Base-by-base conservation (phyloP, 1,140 invertebrate genomes). In the Ruditapes philippinarum region DNA sequence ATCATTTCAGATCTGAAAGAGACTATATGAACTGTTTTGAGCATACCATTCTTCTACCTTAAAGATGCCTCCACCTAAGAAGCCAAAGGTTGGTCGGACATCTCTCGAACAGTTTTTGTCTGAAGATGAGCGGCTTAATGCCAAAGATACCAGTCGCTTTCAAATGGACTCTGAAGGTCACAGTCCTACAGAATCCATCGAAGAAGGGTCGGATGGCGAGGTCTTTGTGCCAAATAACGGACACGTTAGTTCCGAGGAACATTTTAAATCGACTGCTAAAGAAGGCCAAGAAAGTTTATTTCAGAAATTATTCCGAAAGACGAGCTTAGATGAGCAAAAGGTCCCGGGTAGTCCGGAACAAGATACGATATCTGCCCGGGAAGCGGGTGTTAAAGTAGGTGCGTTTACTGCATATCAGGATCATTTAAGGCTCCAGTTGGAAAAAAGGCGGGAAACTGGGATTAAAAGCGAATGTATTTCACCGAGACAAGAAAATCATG, bases 11-110 rank as follows among this genome's bases (percentile, higher is more conserved):
- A 33, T 7, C 36, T 70, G 3, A 45, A 5, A 45, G 42, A 45
- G 14, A 45, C 5, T 14, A 45, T 45, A 45, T 45, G 42, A 45
- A 45, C n/a, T n/a, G n/a, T n/a, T n/a, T n/a, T n/a, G n/a, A n/a
- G n/a, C n/a, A n/a, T 7, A 45, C 42, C 14, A 45, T 45, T 45
- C 42, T 5, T 7, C 42, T 5, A 45, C 5, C 42, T 12, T 70
- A 4, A 91, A 38, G 76, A 94, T 94, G 93, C 93, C 93, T 31
- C 93, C 93, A 19, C 93, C 93, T 70, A 94, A 94, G 73, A 94
- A 94, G 80, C 93, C 93, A 28, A 94, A 94, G 81, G 90, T 89
- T 89, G 93, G 93, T 9, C 92, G 92, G 11, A 94, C 93, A 25
- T 91, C 89, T 19, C 83, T 91, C 14, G 92, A 94, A 79, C 93